A percentile compares a stretch with the other conserved stretches of the same genome.
Conservation (phyloP, 2,888 invertebrate genomes). For the Monopis laevigella region DNA sequence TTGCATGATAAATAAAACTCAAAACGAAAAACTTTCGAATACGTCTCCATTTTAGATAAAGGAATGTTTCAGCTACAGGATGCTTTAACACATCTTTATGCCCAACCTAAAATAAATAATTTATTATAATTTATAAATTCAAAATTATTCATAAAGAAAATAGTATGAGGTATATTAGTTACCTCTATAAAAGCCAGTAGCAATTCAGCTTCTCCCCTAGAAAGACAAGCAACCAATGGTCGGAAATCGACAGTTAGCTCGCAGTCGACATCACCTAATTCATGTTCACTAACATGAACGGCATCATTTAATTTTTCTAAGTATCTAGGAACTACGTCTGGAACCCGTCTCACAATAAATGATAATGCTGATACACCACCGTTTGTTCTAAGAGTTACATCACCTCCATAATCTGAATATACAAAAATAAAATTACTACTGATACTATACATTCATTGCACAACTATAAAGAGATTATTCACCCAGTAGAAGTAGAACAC, state of each 20-base stretch:
- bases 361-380: slow-evolving; percentile 83
- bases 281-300: slow-evolving; percentile 83
- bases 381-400: slow-evolving; percentile 82
- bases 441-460: too few relatives aligned
- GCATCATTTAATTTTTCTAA: slow-evolving; percentile 77
- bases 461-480: slow-evolving; percentile 16
- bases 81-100: slow-evolving; percentile 82
- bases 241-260: slow-evolving; percentile 73
- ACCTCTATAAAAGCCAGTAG: slow-evolving; percentile 76
- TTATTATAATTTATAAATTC: neutral
- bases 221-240: slow-evolving; percentile 69
- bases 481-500: slow-evolving; percentile 76
- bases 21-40: slow-evolving; percentile 85
- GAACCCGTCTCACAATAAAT: slow-evolving; percentile 85
- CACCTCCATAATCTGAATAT: slow-evolving; percentile 79
- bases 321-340: slow-evolving; percentile 80
- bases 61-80: slow-evolving; percentile 85
- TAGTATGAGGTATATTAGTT: slow-evolving; percentile 12
- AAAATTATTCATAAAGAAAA: neutral
- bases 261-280: slow-evolving; percentile 86
- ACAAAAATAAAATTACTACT: too few relatives aligned
- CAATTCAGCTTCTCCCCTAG: slow-evolving; percentile 75
- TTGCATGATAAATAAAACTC: slow-evolving; percentile 78
- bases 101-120: slow-evolving; percentile 64
- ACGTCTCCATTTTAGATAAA: slow-evolving; percentile 83